Base-by-base conservation (phyloP, 2,888 invertebrate genomes). In the Auanema freiburgensis region DNA sequence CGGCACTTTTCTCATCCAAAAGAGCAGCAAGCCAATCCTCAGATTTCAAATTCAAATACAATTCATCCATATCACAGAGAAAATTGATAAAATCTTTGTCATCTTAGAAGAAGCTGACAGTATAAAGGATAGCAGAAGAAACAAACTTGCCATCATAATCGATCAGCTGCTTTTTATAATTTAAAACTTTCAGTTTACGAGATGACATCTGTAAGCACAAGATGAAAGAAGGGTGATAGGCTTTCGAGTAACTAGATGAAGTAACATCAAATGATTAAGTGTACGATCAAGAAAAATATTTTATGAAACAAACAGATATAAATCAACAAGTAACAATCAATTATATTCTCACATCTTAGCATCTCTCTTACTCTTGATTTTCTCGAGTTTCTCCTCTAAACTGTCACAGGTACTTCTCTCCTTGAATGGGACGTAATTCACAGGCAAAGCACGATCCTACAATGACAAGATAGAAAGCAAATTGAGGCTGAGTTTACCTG, bases 361-460 rank as follows among this genome's bases (percentile, higher is more conserved):
- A n/a, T 62, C 53, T 50, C 16, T 52, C 66, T 59, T 24, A 18
- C 44, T 25, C 24, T 54, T 56, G 57, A 77, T 44, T 58, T 74
- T 79, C 46, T 59, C 61, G 1, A 52, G 61, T 46, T 76, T 78
- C 43, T 56, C 59, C 58, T 78, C 73, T 53, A 81, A 56, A 50
- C 72, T 74, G 33, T 71, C 75, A 57, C 81, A 81, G 24, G 53
- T 68, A 2, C 68, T 63, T 4, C 79, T 50, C 24, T 77, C 59
- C 42, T 67, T 50, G 43, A 79, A 71, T 3, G 76, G 77, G 11
- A 70, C 51, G 63, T 79, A 74, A 12, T 69, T 73, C 8, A 25
- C 11, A 1, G 66, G 60, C 25, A 66, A 60, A 18, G 69, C 67
- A 14, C 69, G 67, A 61, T 70, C 72, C 71, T 80, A 44, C 50